phyloP scores from a whole-genome alignment of 2,888 invertebrate genomes.

The Parochlus steinenii region DNA sequence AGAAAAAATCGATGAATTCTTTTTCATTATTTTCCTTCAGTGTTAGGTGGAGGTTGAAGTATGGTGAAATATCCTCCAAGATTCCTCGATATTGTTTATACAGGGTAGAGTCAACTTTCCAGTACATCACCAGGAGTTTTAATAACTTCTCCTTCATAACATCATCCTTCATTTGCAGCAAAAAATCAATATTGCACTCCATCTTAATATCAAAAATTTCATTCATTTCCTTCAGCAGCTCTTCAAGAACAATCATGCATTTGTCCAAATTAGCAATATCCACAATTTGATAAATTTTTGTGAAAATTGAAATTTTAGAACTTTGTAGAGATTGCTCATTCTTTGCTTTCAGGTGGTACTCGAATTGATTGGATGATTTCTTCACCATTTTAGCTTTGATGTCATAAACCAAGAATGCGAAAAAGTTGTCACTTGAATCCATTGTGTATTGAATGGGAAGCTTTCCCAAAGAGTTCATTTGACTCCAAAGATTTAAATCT shows the following conservation, averaged over 20 bases:
- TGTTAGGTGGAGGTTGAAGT: conserved; percentile 3
- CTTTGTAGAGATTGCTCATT: background rate
- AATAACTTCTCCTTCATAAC: background rate
- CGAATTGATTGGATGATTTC: too few species aligned
- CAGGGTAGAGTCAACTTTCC: conserved; percentile 7
- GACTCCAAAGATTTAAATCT: too few species aligned
- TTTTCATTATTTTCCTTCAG: conserved; percentile 9
- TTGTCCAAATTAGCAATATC: background rate
- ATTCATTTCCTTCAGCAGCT: conserved; percentile 7
- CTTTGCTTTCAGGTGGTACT: conserved; percentile 8
- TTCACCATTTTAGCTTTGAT: too few species aligned
- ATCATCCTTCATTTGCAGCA: conserved; percentile 1
- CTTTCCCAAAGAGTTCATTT: too few species aligned
- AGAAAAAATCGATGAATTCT: conserved; percentile 7
- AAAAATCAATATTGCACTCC: conserved; percentile 1
- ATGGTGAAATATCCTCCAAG: conserved; percentile 6
- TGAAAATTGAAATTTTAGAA: conserved; percentile 4
- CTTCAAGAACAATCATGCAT: conserved; percentile 4
- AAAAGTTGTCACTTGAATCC: too few species aligned
- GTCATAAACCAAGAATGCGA: too few species aligned
- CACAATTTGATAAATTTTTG: conserved; percentile 3
- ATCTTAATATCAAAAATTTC: conserved; percentile 4
- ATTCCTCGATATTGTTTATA: conserved; percentile 5
- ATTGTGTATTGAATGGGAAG: too few species aligned
- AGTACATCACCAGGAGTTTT: conserved; percentile 1